Evolutionary conservation across 2,113 vertebrate genomes (phyloP), one percentile per base, ranked within the genome.

Genomic region (Alouatta palliata): DNA sequence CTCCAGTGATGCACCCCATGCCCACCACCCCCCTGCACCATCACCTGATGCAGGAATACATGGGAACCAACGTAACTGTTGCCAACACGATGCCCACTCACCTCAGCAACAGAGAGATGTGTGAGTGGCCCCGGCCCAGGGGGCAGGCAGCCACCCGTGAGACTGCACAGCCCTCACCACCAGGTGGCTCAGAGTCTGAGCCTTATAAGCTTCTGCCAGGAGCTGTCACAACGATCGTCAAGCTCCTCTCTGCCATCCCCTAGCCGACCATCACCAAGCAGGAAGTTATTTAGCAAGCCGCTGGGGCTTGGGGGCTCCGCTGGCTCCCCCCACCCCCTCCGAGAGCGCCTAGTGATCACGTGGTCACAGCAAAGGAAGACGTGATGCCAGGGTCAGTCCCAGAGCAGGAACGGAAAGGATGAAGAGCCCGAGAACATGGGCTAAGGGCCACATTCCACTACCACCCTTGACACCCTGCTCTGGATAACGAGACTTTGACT

Each of bases 21-120:
- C 99, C 82, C 99, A 99, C 96, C 99, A 99, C 90, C 99, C 99
- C 89, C 89, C 98, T 99, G 97, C 99, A 99, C 96, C 99, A 99
- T 87, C 99, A 99, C 56, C 98, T 99, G 98, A 99, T 99, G 96
- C 99, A 99, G 95, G 99, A 99, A 96, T 99, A 99, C 98, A 99
- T 99, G 98, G 99, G 99, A 98, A 99, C 98, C 97, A 99, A 99
- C 0, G 99, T 99, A 90, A 99, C 99, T 9, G 99, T 99, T 90
- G 97, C 99, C 98, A 99, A 99, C 98, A 99, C 98, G 56, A 99
- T 99, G 98, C 99, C 99, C 43, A 98, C 99, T 96, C 99, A 99
- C 61, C 99, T 99, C 98, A 99, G 99, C 97, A 99, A 99, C 0
- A 99, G 99, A 98, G 99, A 99, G 99, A 99, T 99, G 98, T 99